A percentile compares a stretch with the other conserved stretches of the same genome.
These are phyloP conservation scores for Thripadectes ignobilis DNA, from an alignment of 2,797 vertebrate genomes.

Conservation along the genomic window DNA sequence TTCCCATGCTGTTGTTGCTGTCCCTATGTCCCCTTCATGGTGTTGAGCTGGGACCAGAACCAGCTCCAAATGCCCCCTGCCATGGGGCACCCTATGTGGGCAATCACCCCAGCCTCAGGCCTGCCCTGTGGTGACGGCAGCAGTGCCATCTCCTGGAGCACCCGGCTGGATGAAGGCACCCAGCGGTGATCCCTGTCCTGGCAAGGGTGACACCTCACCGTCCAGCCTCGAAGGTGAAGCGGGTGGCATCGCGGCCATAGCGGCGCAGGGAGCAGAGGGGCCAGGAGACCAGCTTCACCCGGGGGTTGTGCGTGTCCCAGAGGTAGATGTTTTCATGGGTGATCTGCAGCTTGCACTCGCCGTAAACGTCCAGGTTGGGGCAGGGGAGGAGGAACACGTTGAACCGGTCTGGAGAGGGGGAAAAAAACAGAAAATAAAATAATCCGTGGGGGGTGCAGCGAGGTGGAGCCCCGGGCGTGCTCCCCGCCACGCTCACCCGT, in stretches of 20 bases:
- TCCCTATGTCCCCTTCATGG: accelerated
- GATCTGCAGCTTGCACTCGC: slow-evolving; percentile 90
- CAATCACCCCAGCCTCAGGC: not conserved
- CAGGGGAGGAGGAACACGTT: slow-evolving; percentile 87
- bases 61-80: not conserved
- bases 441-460: not conserved
- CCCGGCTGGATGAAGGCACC: not conserved
- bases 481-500: slow-evolving; percentile 78
- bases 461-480: not conserved
- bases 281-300: slow-evolving; percentile 87
- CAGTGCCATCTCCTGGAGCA: not conserved
- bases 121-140: not conserved
- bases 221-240: slow-evolving; percentile 89
- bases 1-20: not conserved
- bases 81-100: accelerated
- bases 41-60: not conserved
- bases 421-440: not conserved
- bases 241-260: slow-evolving; percentile 84
- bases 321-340: slow-evolving; percentile 92
- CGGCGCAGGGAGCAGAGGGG: slow-evolving; percentile 87
- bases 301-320: slow-evolving; percentile 88
- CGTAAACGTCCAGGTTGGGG: slow-evolving; percentile 86
- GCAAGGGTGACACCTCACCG: slow-evolving; percentile 66
- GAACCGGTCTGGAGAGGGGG: slow-evolving; percentile 80
- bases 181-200: accelerated